Evolutionary conservation across 2,888 invertebrate species (phyloP), one percentile per base, ranked within the genome.

Genomic region (Tridacna gigas): DNA sequence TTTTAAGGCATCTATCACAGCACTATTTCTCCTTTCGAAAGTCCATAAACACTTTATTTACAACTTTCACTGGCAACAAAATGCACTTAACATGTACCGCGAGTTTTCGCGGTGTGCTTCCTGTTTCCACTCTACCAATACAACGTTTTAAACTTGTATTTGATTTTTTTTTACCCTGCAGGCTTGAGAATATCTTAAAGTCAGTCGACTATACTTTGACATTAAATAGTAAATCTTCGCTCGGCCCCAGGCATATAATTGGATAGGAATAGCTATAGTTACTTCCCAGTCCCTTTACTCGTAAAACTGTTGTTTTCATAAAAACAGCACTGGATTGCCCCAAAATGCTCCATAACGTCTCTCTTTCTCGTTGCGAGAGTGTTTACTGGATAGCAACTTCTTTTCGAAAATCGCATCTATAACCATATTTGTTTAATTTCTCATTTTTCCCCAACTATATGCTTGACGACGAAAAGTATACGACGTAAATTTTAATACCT

Each of bases 151-250:
- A 71, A 71, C 71, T 47, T 47, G 71, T 45, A 45, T 71, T 71
- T 71, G 51, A 71, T 25, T 63, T 63, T 48, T 71, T 22, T 26
- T 26, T 22, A 37, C 71, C 51, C 71, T 71, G 48, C 26, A 71
- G 71, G 71, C 71, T n/a, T 25, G 51, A 51, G 22, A 47, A 9
- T 71, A 71, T 47, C 51, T 51, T 71, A 48, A 51, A 71, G 71
- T 71, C 71, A 37, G 71, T 67, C 47, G 71, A 51, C 63, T 22
- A n/a, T 51, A 48, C 18, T 47, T 71, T 71, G 71, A 71, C 71
- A 51, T 71, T 71, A 71, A 71, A 71, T 71, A 71, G 25, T 71
- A 71, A 71, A 71, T 71, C 71, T 71, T 71, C 71, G 51, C 51
- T 48, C 51, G 51, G 71, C 71, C 71, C 51, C 22, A 51, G 71